phyloP scores from a whole-genome alignment of 2,888 invertebrate species.

The Monoplex corrugatus region DNA sequence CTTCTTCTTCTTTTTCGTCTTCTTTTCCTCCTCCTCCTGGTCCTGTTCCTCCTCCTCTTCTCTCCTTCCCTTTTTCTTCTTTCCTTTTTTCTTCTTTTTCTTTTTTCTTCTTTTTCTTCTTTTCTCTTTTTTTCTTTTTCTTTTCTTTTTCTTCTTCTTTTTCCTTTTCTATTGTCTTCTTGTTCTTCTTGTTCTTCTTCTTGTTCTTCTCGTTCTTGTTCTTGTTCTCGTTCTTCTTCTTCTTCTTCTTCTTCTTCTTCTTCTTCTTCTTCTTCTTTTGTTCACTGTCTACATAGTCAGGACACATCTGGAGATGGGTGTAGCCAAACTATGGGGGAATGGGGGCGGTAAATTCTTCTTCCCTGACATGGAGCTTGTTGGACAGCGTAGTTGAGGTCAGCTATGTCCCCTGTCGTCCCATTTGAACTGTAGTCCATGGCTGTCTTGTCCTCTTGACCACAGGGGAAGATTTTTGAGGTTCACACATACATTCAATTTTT shows the following conservation, averaged over 20 bases:
- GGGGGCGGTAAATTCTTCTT: no score
- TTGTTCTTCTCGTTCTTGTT: not conserved
- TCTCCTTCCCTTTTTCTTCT: not conserved
- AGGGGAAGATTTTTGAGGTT: no score
- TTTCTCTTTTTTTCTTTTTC: not conserved
- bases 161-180: not conserved
- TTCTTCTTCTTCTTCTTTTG: constrained; percentile 14
- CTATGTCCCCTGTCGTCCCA: no score
- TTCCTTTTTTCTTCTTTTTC: not conserved
- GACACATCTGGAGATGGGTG: no score
- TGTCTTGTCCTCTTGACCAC: no score
- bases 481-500: no score
- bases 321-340: no score
- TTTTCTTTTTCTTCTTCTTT: constrained; percentile 19
- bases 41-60: not conserved
- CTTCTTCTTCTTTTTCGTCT: not conserved
- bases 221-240: not conserved
- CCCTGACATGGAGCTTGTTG: no score
- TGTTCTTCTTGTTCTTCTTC: not conserved
- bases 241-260: constrained; percentile 19
- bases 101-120: constrained; percentile 12
- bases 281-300: no score
- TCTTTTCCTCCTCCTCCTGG: not conserved
- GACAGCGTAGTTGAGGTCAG: no score
- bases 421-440: no score